Conservation (phyloP, 2,888 invertebrate species). For the Gisinianus flammeolus region DNA sequence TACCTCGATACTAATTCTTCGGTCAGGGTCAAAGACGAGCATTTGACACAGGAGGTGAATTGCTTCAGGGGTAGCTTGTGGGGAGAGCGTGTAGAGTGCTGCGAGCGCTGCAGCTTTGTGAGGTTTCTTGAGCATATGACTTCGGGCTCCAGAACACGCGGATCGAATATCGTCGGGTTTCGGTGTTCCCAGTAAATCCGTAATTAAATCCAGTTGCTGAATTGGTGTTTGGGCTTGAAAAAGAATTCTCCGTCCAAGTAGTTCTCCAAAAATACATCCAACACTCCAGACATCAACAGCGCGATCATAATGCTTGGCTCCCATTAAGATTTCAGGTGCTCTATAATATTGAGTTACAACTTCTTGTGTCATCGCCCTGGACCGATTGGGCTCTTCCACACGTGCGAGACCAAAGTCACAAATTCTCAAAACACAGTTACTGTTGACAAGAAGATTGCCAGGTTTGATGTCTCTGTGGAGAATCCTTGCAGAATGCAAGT, state of each 20-base stretch:
- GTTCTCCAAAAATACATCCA: conserved; percentile 98
- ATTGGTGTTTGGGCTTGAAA: conserved; percentile 99
- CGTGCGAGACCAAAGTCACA: conserved; percentile 99
- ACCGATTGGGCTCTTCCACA: conserved; percentile 93
- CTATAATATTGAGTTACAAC: conserved; percentile 99
- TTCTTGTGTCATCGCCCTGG: conserved; percentile 98
- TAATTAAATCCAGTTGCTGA: conserved; percentile 96
- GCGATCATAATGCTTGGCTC: conserved; percentile 93
- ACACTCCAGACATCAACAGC: conserved; percentile 99
- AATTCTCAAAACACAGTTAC: conserved; percentile 99
- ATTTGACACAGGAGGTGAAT: conserved; percentile 96
- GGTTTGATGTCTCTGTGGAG: conserved; percentile 99
- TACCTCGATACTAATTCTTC: conserved; percentile 83
- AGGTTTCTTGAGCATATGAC: conserved; percentile 87
- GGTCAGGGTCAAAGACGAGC: conserved; percentile 97
- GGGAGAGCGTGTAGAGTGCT: conserved; percentile 88
- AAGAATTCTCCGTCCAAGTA: conserved; percentile 91
- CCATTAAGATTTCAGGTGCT: conserved; percentile 99
- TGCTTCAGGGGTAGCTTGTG: conserved; percentile 96
- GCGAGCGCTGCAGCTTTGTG: conserved; percentile 87
- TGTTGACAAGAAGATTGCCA: conserved; percentile 97
- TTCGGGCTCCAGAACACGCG: conserved; percentile 93
- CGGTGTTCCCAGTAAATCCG: conserved; percentile 96
- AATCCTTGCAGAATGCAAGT: conserved; percentile 97
- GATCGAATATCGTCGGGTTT: conserved; percentile 92